Percentiles rank a stretch among this genome's conserved stretches.
Conservation (phyloP, 2,113 vertebrate species). For the Glaucomys volans region DNA sequence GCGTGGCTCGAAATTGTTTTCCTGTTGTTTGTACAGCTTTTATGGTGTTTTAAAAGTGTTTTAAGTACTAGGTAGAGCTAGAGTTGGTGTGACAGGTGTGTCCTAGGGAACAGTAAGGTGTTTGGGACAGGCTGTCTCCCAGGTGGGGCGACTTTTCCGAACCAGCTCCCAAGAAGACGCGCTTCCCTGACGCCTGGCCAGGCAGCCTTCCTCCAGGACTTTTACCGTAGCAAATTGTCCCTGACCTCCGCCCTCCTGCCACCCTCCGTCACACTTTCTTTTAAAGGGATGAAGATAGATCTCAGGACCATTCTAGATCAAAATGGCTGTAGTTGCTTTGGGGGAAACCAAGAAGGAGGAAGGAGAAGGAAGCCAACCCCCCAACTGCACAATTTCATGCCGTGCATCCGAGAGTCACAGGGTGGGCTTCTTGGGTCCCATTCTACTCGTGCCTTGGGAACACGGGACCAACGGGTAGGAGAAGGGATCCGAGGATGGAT, state of each 20-base stretch:
- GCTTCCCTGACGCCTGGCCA: fast-evolving
- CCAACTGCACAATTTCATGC: not conserved
- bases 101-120: too few species aligned
- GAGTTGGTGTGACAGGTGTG: conserved; percentile 7
- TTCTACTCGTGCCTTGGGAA: not conserved
- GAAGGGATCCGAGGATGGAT: too few species aligned
- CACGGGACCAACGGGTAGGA: not conserved
- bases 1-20: not conserved
- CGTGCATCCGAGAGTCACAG: not conserved
- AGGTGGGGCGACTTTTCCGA: not conserved
- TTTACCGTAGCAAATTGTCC: not conserved
- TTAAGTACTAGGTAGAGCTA: too few species aligned
- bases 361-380: not conserved
- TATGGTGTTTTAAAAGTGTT: not conserved
- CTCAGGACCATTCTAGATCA: not conserved
- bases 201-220: not conserved
- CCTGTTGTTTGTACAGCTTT: not conserved
- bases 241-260: too few species aligned
- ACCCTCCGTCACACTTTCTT: not conserved
- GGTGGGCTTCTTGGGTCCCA: not conserved
- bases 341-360: not conserved
- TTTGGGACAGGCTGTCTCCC: fast-evolving
- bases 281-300: not conserved
- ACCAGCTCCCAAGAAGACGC: conserved; percentile 2
- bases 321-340: conserved; percentile 66